Base-by-base conservation (phyloP, 2,888 invertebrate genomes). In the Lamproptera curius region DNA sequence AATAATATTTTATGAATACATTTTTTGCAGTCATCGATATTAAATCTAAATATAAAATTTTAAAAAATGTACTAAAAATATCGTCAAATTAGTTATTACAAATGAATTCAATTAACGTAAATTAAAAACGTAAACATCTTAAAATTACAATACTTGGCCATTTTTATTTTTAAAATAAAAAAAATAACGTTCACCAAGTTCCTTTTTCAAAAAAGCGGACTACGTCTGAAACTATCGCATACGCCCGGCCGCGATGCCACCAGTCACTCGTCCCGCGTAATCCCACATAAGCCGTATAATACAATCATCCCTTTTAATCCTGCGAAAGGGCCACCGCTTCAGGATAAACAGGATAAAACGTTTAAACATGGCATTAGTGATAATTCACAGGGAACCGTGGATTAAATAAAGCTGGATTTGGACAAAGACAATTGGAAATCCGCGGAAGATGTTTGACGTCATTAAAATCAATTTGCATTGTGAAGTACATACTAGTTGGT, bases 241-340 rank as follows among this genome's bases (percentile, higher is more conserved):
- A 26, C 42, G 34, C 34, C 23, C 34, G 8, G 13, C 9, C 14
- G 51, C n/a, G n/a, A n/a, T 37, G 53, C 49, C 46, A 51, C 38
- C 40, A 43, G 38, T 37, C 20, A 14, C 37, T 40, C 35, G 31
- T 26, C 42, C 14, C 44, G 37, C 14, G 31, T 54, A 50, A 54
- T 44, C 51, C 50, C 51, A 46, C 42, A 45, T 54, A 54, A 56
- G 53, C 52, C 50, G 40, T 26, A 17, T 49, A 47, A 42, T 42
- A 44, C 40, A 34, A 39, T 44, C 42, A 46, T 46, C 48, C 20
- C 39, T 38, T 39, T 17, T 52, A 55, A 56, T 54, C 52, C 40
- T 50, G 16, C 36, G 37, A 55, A 55, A 43, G 53, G 39, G 13
- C 42, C 35, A 51, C 53, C 53, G 56, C 51, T 3, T 20, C 20